phyloP scores from a whole-genome alignment of 2,888 invertebrate genomes.

The Tipula confusa region DNA sequence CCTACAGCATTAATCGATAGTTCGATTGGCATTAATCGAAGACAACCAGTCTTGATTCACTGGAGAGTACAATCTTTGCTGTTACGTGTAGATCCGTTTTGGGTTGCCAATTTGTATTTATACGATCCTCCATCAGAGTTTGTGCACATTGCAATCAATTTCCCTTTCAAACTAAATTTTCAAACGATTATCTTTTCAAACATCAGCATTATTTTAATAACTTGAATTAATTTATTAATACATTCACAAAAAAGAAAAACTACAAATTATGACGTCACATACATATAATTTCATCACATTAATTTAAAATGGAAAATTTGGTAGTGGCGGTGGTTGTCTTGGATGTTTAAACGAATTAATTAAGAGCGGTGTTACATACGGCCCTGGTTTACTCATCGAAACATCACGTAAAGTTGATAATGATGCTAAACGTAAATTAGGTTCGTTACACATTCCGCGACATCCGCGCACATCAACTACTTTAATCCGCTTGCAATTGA shows the following conservation, averaged over 20 bases:
- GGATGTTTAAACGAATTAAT: background rate
- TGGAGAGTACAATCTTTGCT: too few species aligned
- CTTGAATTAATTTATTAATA: background rate
- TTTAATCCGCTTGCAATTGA: slow-evolving; percentile 50
- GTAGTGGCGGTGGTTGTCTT: background rate
- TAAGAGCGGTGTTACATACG: slow-evolving; percentile 25
- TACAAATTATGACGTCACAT: background rate
- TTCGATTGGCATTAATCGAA: too few species aligned
- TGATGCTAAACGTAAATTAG: slow-evolving; percentile 44
- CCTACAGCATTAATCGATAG: too few species aligned
- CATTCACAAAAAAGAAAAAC: background rate
- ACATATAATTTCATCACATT: background rate
- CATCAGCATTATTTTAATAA: too few species aligned
- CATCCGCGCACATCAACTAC: slow-evolving; percentile 42
- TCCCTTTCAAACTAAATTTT: too few species aligned
- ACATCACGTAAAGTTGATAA: slow-evolving; percentile 40
- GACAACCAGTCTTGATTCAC: too few species aligned
- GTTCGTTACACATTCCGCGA: slow-evolving; percentile 46
- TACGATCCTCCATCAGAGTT: too few species aligned
- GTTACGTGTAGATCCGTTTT: too few species aligned
- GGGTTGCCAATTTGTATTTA: too few species aligned
- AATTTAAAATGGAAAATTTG: slow-evolving; percentile 6
- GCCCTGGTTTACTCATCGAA: slow-evolving; percentile 13
- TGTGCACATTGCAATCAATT: too few species aligned
- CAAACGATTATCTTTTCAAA: too few species aligned